Evolutionary conservation across 30 jellyfish, hydroid and myxozoan species (phyloP), one percentile per base, ranked within the genome.

Genomic region (Aurelia coerulea): DNA sequence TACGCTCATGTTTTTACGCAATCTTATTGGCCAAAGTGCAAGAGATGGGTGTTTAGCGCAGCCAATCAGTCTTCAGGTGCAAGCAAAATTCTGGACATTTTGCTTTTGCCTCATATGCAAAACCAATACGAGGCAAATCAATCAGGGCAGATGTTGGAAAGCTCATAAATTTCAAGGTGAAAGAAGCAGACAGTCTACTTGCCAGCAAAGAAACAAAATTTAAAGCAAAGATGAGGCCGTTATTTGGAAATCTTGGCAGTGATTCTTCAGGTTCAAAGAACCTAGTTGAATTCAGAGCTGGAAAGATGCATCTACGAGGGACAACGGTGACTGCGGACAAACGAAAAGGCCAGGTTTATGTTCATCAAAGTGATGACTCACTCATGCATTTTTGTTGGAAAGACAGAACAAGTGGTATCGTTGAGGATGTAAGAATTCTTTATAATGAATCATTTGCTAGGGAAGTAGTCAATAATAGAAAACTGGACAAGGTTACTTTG

Each of bases 341-440:
- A 68, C 79, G 99, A 54, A 94, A 94, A 75, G 99, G 99, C 58
- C 86, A 32, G 1, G 91, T 94, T 32, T 94, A 94, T 74, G 80
- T 94, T 66, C 89, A 94, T 62, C 99, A 94, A 68, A 94, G 97
- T 75, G 99, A 94, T 63, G 99, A 94, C 76, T 89, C 97, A 8
- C 74, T 94, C 80, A 94, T 94, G 97, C 99, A 94, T 54, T 94
- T 94, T 89, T 94, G 99, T 75, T 94, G 99, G 99, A 94, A 94
- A 76, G 99, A 94, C 74, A 84, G 99, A 69, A 89, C 97, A 14
- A 41, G 97, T 10, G 97, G 97, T 50, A 80, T 83, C 33, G 94
- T 89, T 23, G 99, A 94, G 74, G 99, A 94, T 85, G 99, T 94
- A 75, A 83, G 99, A 5, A n/a, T 34, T 29, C 37, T 34, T 58